Base-by-base conservation (phyloP, 2,888 invertebrate genomes). In the Deilephila porcellus region DNA sequence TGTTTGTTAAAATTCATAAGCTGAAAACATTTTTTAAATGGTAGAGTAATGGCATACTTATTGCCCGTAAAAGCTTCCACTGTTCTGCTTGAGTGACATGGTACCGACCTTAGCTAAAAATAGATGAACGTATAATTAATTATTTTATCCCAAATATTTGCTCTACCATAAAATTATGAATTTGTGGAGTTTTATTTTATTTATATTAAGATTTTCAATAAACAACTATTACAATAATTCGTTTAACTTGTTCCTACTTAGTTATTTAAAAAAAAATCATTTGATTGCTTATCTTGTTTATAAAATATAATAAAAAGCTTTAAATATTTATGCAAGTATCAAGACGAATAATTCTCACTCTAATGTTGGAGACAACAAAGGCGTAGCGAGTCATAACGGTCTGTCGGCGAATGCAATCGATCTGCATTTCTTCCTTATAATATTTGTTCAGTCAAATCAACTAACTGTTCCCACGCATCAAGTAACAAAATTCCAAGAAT, bases 301-400 rank as follows among this genome's bases (percentile, higher is more conserved):
- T 32, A 32, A 19, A 17, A 25, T 45, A 70, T 1, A 32, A 32
- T 5, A 5, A 52, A 29, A 11, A 29, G 4, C 25, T 29, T 25
- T 60, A 17, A n/a, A 25, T 71, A 11, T 70, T 4, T 19, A 2
- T 29, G 37, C 53, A 85, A 88, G 84, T 87, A 90, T 90, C 88
- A 91, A 90, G 71, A 79, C 60, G 6, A 20, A 3, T 73, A 5
- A 20, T 4, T 56, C 77, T 60, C 52, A 25, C 76, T 86, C 77
- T 71, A 70, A 75, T 78, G 76, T 76, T 74, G 78, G 78, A 83
- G 82, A 88, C 85, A 90, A 93, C 92, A 94, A 94, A 89, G 86
- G 90, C 80, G 76, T 90, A 91, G 91, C 90, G 91, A 89, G 84
- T 84, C 88, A 88, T 93, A 94, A 94, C 94, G 94, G 93, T 91